Base-by-base conservation (phyloP, 2,113 vertebrate species). In the Pteropus alecto region DNA sequence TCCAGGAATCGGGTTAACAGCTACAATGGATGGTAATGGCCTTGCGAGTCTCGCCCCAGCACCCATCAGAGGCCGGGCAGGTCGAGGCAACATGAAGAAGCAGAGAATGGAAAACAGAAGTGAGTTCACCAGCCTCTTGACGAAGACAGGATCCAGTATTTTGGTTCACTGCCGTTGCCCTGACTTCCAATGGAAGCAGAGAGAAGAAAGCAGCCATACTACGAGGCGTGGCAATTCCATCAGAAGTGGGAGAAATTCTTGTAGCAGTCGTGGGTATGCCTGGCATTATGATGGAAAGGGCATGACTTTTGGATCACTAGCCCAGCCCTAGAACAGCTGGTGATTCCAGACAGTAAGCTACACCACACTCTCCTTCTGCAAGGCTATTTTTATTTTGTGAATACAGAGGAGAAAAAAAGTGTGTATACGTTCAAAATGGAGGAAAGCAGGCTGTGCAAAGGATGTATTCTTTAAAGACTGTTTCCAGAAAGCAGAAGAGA, bases 341-440 rank as follows among this genome's bases (percentile, higher is more conserved):
- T 12, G 14, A 58, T 33, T 48, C 48, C 48, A 83, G 28, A 56
- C 15, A 10, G 10, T 28, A 33, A 46, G 51, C n/a, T 28, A 7
- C 9, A 43, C 9, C 35, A 74, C 2, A 16, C 19, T 28, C 19
- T 28, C 30, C 24, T 65, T 76, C 12, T 10, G 33, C 48, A 71
- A 6, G 30, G 41, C 43, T 68, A 16, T 74, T 83, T 88, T 78
- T 74, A 63, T 77, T 81, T 86, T 83, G 51, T 41, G 68, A 94
- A 67, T 22, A 1, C 8, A 15, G 58, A 26, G 6, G 73, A 3
- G 28, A 13, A 6, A 48, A 22, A 46, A 19, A 2, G 4, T 26
- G 70, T 63, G 28, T 30, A 43, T 65, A 71, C 86, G 95, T 67
- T 79, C 48, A 78, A 95, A 87, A 83, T 56, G 83, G 56, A 93